Base-by-base conservation (phyloP, 2,888 invertebrate species). In the Halictus quadricinctus region DNA sequence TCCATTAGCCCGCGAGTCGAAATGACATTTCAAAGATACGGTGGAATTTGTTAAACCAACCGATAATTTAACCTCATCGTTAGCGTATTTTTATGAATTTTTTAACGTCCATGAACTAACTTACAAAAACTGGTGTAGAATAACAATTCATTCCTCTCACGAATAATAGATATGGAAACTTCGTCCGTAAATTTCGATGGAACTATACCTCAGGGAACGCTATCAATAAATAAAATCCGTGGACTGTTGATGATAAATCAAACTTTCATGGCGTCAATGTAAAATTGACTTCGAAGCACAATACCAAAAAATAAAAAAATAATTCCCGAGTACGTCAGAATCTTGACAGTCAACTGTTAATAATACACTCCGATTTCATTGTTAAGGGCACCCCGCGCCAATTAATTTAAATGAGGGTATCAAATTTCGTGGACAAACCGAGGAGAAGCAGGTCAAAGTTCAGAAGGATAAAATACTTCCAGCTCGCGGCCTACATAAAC, bases 21-120 rank as follows among this genome's bases (percentile, higher is more conserved):
- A 2, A 7, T 21, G 2, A 3, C 4, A 54, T 54, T 54, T 6
- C 21, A 21, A 8, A 54, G 2, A 7, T 6, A 21, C 10, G 21
- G 21, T 10, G 2, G 1, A 54, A 8, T 21, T 8, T 18, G 21
- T 54, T 21, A 3, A 54, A 10, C 21, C 3, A n/a, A n/a, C 10
- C 10, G 54, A 3, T n/a, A 21, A n/a, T 54, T 21, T 8, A 54
- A 54, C 10, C 54, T n/a, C 10, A 12, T 58, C n/a, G 10, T n/a
- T n/a, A 10, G n/a, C n/a, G 58, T 12, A 58, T 58, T 58, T n/a
- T 3, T n/a, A 58, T 58, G n/a, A n/a, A 10, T n/a, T n/a, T 58
- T 58, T n/a, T n/a, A 12, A n/a, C n/a, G n/a, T n/a, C 10, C 58
- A 1, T 0, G n/a, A 4, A n/a, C 4, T 4, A 0, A n/a, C 58